Base-by-base conservation (phyloP, 2,797 vertebrate genomes). In the Xiphophorus birchmanni region DNA sequence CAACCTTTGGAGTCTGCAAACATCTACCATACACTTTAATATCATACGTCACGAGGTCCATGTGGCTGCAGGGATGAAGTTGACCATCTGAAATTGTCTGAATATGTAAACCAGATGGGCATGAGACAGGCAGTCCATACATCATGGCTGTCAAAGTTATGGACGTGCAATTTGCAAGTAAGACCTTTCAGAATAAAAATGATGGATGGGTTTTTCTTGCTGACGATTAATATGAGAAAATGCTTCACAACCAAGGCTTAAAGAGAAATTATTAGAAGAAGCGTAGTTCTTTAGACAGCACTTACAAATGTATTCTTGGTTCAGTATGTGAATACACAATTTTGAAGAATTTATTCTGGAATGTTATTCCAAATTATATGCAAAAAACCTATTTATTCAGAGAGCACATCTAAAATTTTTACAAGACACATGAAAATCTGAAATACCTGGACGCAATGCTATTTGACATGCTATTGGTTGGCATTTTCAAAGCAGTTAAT, bases 101-200 rank as follows among this genome's bases (percentile, higher is more conserved):
- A 71, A 88, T 91, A 93, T 93, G 86, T 44, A 75, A 52, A 87
- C 86, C 92, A 92, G 89, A 93, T 93, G 93, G 84, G 83, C 58
- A 71, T 1, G 29, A 77, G 80, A 73, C 76, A 54, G 80, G 76
- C 78, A 82, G 69, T 72, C 69, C 69, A 72, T 85, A 77, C 78
- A 77, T 82, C 74, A 74, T 60, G 76, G 74, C 86, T 90, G 91
- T 90, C 75, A 35, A 82, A 80, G 82, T 77, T 50, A 50, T 54
- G 84, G 82, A 77, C 76, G 37, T 56, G 63, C 73, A 87, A 82
- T 90, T 86, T 88, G 80, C 83, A 71, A 82, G 81, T 82, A 77
- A 85, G 87, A 81, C 81, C 37, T 80, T 88, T 90, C 67, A 71
- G 69, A 83, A 76, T 63, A 73, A 81, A 65, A 71, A 87, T 93